Evolutionary conservation across 2,888 invertebrate species (phyloP).

Genomic region (Kryphioiulus occultus): DNA sequence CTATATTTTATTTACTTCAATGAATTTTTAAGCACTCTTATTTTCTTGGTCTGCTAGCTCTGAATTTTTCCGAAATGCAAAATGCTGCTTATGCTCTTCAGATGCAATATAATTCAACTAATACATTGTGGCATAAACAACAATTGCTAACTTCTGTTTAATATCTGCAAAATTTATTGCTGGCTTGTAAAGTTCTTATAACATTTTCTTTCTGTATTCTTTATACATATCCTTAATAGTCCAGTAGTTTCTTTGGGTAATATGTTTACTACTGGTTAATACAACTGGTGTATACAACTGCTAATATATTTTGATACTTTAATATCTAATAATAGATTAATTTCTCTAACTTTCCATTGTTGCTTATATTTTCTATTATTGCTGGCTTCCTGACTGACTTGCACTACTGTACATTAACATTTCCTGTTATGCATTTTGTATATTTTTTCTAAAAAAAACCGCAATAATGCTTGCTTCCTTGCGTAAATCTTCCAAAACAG

Average conservation of each 20-base stretch:
- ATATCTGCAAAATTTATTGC: not conserved
- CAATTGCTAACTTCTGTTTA: no score
- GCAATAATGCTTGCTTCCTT: no score
- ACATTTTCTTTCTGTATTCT: not conserved
- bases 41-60: not conserved
- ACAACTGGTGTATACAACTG: no score
- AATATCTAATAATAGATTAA: no score
- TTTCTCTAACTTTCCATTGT: not conserved
- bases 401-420: not conserved
- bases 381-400: not conserved
- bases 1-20: not conserved
- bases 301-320: no score
- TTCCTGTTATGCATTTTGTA: no score
- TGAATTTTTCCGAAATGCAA: not conserved
- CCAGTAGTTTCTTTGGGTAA: no score
- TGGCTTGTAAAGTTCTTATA: not conserved
- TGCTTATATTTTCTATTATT: not conserved
- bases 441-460: no score
- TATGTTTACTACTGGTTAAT: no score
- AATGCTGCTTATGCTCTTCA: not conserved
- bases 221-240: no score
- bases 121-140: not conserved
- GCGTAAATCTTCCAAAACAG: no score
- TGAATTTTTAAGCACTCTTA: not conserved
- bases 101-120: not conserved